A percentile compares a stretch with the other conserved stretches of the same genome.
Conservation (phyloP, 1,140 invertebrate species). For the Neuroterus valhalla region DNA sequence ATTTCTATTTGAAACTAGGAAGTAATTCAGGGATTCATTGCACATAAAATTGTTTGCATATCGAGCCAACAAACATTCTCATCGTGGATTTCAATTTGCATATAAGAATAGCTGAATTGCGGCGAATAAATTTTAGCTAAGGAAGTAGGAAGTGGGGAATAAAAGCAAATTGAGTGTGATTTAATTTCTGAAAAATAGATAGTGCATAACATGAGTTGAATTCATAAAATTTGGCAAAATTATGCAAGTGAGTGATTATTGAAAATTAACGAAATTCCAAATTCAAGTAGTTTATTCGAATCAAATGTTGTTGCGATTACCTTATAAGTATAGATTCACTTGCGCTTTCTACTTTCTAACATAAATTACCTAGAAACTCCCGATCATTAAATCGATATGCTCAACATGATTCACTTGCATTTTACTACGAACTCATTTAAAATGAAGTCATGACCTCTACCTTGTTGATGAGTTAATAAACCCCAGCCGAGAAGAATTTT, state of each 20-base stretch:
- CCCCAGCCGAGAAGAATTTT: too few species aligned
- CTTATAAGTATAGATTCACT: constrained; percentile 42
- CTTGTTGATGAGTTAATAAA: background rate
- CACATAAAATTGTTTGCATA: too few species aligned
- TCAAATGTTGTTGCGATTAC: constrained; percentile 32
- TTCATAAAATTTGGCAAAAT: background rate
- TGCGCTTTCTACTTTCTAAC: constrained; percentile 55
- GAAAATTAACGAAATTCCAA: background rate
- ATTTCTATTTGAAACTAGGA: too few species aligned
- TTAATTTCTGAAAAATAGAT: background rate
- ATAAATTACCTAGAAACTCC: constrained; percentile 40
- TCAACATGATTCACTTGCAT: constrained; percentile 17
- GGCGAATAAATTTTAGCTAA: background rate
- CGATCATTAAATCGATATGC: constrained; percentile 27
- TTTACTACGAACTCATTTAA: constrained; percentile 13
- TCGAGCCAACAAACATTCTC: background rate
- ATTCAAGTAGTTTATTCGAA: constrained; percentile 26
- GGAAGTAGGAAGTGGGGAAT: constrained; percentile 1
- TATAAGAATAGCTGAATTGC: background rate
- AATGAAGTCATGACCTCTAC: constrained; percentile 31
- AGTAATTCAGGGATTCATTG: too few species aligned
- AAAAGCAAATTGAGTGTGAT: constrained; percentile 1
- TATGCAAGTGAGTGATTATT: background rate
- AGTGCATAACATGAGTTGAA: background rate
- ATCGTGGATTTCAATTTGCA: background rate